Percentiles rank a stretch among this genome's conserved stretches.
Evolutionary conservation across 2,888 invertebrate species (phyloP).

Genomic region (Tiliacea aurago): DNA sequence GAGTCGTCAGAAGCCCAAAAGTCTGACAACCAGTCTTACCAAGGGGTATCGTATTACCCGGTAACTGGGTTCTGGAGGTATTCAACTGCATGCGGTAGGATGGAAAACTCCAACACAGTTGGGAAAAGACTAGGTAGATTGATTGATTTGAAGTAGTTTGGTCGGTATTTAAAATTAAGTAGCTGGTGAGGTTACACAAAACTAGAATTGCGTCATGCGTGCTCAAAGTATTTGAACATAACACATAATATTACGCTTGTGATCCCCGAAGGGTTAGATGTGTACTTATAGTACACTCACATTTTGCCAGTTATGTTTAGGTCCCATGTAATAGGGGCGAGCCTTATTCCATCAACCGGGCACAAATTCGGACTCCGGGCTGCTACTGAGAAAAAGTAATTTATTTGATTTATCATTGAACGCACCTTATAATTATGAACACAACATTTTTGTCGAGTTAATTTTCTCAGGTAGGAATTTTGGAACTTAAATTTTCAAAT

Average conservation of each 20-base stretch:
- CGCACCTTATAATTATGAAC: not conserved
- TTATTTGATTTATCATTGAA: not conserved
- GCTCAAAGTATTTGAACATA: not conserved
- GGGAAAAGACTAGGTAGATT: too few species aligned
- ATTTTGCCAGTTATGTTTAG: not conserved
- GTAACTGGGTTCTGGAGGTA: too few species aligned
- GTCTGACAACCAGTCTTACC: too few species aligned
- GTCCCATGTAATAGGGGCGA: too few species aligned
- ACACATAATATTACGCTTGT: not conserved
- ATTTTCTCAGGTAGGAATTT: not conserved
- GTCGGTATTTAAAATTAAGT: slow-evolving; percentile 1
- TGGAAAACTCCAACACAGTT: too few species aligned
- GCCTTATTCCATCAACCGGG: not conserved
- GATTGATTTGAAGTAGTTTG: not conserved
- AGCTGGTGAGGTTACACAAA: not conserved
- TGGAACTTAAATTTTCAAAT: not conserved
- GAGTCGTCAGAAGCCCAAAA: too few species aligned
- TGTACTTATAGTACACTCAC: not conserved
- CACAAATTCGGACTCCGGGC: not conserved
- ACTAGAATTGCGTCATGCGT: slow-evolving; percentile 19
- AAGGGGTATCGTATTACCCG: too few species aligned
- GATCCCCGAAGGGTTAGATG: not conserved
- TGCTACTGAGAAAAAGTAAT: not conserved
- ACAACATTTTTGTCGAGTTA: not conserved
- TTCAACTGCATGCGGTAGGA: too few species aligned